These are phyloP conservation scores for Epinephelus awoara DNA, from an alignment of 2,797 vertebrate species.

Conservation along the genomic window DNA sequence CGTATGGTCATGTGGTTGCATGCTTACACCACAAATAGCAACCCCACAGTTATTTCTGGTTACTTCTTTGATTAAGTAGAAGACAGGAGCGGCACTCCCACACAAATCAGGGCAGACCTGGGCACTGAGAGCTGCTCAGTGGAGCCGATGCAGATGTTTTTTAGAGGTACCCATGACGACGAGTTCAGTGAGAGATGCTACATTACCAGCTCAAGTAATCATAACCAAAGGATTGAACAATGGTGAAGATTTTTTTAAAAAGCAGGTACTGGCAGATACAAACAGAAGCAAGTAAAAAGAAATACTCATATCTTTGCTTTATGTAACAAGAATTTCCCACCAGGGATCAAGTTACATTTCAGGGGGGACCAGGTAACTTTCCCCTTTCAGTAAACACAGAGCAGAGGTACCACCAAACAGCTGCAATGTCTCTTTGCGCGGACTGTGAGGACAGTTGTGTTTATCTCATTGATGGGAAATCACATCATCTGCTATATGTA, in stretches of 20 bases:
- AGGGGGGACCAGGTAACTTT: no score
- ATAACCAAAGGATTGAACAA: conserved; percentile 11
- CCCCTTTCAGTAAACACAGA: no score
- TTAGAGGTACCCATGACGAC: not conserved
- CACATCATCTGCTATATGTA: no score
- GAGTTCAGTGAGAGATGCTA: not conserved
- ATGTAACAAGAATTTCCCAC: no score
- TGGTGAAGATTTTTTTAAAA: not conserved
- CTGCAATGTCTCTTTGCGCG: no score
- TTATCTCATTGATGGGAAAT: no score
- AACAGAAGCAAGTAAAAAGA: no score
- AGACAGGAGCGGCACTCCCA: not conserved
- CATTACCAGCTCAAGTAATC: not conserved
- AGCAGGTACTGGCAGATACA: no score
- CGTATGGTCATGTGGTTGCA: not conserved
- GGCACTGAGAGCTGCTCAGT: not conserved
- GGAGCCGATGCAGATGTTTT: conserved; percentile 5
- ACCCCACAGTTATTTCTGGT: not conserved
- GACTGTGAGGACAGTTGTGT: no score
- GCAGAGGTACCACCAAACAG: no score
- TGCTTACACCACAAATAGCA: not conserved
- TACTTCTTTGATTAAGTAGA: not conserved
- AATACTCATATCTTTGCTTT: no score
- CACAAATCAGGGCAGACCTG: not conserved
- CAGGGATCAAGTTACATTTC: no score